phyloP scores from a whole-genome alignment of 1,140 invertebrate species.

The Potamilus streckersoni region DNA sequence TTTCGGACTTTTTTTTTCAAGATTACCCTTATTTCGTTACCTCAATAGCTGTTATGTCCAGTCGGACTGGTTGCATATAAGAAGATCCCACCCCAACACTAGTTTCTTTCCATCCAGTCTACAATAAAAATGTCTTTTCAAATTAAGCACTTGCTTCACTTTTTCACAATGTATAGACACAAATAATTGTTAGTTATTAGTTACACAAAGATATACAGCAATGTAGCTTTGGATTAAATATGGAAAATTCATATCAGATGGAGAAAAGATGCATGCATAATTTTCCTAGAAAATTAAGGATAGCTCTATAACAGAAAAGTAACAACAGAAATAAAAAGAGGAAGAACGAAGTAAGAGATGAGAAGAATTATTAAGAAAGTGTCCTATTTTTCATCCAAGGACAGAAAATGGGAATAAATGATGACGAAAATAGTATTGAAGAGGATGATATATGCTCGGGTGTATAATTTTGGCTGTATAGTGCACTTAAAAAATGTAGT shows the following conservation, averaged over 20 bases:
- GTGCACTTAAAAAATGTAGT: too few species aligned
- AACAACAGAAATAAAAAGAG: too few species aligned
- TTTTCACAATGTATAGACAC: neutral
- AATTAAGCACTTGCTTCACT: neutral
- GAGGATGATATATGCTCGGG: too few species aligned
- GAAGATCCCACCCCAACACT: constrained; percentile 21
- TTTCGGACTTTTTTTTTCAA: too few species aligned
- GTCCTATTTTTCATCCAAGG: too few species aligned
- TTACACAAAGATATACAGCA: neutral
- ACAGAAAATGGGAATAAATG: too few species aligned
- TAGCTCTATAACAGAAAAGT: too few species aligned
- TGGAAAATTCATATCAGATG: neutral
- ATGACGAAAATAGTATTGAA: too few species aligned
- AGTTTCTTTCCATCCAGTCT: constrained; percentile 26
- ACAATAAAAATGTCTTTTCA: neutral
- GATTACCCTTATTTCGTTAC: neutral
- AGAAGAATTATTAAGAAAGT: too few species aligned
- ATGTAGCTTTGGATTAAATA: neutral
- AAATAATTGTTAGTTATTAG: neutral
- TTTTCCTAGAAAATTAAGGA: too few species aligned
- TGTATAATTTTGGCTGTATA: too few species aligned
- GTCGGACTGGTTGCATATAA: constrained; percentile 14
- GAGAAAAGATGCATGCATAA: neutral
- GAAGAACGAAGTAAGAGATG: too few species aligned
- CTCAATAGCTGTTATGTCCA: constrained; percentile 21